Conservation (phyloP, 2,113 vertebrate genomes). For the Enhydra lutris region DNA sequence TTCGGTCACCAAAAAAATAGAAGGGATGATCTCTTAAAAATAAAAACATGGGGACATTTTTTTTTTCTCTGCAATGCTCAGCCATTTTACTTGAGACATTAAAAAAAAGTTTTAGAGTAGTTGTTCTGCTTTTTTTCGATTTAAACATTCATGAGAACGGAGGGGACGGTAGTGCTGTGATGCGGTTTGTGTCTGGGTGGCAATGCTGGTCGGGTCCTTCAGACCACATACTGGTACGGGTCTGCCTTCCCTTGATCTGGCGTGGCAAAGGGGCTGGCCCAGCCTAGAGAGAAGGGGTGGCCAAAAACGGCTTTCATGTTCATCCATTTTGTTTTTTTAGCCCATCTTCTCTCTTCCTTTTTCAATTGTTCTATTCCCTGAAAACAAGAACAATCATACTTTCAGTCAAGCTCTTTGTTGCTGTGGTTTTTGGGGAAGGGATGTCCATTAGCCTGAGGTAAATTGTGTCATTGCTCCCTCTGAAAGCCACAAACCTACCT, state of each 20-base stretch:
- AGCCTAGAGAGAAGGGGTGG: constrained; percentile 96
- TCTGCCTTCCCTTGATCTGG: constrained; percentile 98
- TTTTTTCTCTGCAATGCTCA: constrained; percentile 83
- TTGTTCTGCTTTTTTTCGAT: constrained; percentile 75
- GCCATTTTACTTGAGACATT: constrained; percentile 80
- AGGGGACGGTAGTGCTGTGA: constrained; percentile 76
- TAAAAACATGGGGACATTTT: constrained; percentile 71
- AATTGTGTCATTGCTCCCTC: constrained; percentile 7
- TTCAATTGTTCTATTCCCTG: constrained; percentile 99
- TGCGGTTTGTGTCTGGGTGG: constrained; percentile 76
- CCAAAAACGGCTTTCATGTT: constrained; percentile 99
- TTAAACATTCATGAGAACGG: constrained; percentile 80
- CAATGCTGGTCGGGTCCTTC: constrained; percentile 83
- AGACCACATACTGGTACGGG: constrained; percentile 97
- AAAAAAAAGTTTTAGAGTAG: constrained; percentile 74
- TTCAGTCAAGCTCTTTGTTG: constrained; percentile 81
- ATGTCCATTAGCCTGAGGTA: constrained; percentile 44
- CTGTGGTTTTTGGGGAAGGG: constrained; percentile 54
- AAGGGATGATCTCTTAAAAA: constrained; percentile 75
- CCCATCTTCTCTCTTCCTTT: constrained; percentile 99
- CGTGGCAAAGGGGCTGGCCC: constrained; percentile 95
- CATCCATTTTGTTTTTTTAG: constrained; percentile 99
- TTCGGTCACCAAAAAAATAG: constrained; percentile 79
- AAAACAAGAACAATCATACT: constrained; percentile 90
- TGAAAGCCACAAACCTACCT: neutral